Conservation (phyloP, 1,140 invertebrate species). For the Trachymyrmex cornetzi region DNA sequence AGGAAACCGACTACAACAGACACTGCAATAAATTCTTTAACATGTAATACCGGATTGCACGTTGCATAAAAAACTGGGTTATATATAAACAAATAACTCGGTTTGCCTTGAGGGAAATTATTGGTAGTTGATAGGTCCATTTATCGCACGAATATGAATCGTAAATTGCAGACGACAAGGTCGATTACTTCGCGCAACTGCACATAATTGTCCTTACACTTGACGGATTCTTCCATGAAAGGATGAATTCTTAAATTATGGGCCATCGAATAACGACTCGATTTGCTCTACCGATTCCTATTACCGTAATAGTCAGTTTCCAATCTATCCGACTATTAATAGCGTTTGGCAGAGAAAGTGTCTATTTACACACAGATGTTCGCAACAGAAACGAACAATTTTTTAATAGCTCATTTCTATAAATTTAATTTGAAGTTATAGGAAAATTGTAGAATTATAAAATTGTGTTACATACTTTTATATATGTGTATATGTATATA, state of each 20-base stretch:
- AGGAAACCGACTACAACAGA: constrained; percentile 4
- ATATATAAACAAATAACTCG: constrained; percentile 37
- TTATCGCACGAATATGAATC: background rate
- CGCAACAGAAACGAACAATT: constrained; percentile 39
- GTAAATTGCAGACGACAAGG: background rate
- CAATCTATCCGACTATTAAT: constrained; percentile 73
- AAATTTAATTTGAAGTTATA: constrained; percentile 16
- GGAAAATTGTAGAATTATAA: background rate
- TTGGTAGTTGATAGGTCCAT: background rate
- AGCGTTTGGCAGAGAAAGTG: constrained; percentile 74
- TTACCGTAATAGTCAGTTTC: constrained; percentile 75
- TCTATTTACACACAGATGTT: constrained; percentile 50
- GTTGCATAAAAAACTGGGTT: background rate
- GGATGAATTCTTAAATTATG: background rate
- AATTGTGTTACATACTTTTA: background rate
- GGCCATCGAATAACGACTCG: constrained; percentile 17
- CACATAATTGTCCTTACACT: background rate
- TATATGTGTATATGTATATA: background rate
- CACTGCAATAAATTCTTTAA: constrained; percentile 34
- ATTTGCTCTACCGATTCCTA: constrained; percentile 71
- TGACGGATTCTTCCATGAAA: background rate
- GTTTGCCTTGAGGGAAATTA: background rate
- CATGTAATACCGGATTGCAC: background rate
- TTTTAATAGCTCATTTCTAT: background rate
- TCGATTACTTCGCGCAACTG: background rate